Base-by-base conservation (phyloP, 2,888 invertebrate species). In the Parnassius orleans region DNA sequence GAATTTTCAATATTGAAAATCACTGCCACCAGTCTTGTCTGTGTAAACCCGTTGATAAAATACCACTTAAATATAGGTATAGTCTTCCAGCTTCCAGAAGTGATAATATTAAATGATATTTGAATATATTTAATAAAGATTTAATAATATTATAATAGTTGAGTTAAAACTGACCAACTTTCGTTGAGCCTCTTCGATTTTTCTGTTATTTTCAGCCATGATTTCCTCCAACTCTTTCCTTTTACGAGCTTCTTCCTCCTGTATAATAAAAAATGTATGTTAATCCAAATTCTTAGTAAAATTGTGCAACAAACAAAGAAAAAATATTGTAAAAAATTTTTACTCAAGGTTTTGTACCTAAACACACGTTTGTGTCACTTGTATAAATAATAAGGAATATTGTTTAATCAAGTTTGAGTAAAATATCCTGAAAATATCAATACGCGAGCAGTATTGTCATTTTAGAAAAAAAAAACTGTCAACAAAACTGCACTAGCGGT, bases 171-270 rank as follows among this genome's bases (percentile, higher is more conserved):
- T 94, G 86, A 98, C 98, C 95, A 98, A 93, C 95, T 98, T 98
- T 81, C 95, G 95, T 93, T 98, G 98, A 73, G 98, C 98, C 87
- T 98, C 98, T 91, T 98, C 98, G 73, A 98, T 98, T 93, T 98
- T 98, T 90, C 94, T 95, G 94, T 98, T 98, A 93, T 99, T 99
- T 93, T 99, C 98, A 78, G 97, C 98, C 95, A 98, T 95, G 92
- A 98, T 98, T 90, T 95, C 95, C 93, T 98, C 98, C 85, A 98
- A 94, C 92, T 98, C 97, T 94, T 97, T 96, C 79, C 98, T 95
- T 93, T 98, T 98, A 93, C 96, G 95, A 90, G 95, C 95, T 93
- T 99, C 98, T 94, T 98, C 98, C 94, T 98, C 98, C 98, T 99
- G 96, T 94, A 94, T 95, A 92, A 93, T 87, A 90, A 89, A 92